A percentile compares a stretch with the other conserved stretches of the same genome.
Evolutionary conservation across 2,888 invertebrate species (phyloP).

Genomic region (Platerodrilus igneus): DNA sequence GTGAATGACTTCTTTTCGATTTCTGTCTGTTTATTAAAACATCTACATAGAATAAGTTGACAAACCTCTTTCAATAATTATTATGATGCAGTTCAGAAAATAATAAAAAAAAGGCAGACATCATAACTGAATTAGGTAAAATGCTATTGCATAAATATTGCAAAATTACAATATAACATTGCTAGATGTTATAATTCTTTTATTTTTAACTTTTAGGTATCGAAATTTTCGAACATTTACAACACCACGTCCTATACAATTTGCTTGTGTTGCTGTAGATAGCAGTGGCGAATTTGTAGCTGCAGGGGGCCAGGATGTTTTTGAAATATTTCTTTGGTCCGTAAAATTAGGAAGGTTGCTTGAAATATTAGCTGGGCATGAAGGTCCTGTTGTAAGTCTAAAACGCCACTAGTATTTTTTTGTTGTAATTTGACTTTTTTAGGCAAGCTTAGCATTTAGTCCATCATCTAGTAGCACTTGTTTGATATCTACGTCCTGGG

Average conservation of each 20-base stretch:
- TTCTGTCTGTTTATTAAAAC: too few species aligned
- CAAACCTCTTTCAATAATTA: too few species aligned
- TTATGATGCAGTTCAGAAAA: too few species aligned
- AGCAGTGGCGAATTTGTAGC: conserved; percentile 87
- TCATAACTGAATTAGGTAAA: too few species aligned
- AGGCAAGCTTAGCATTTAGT: conserved; percentile 68
- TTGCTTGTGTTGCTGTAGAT: conserved; percentile 86
- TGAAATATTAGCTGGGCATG: conserved; percentile 88
- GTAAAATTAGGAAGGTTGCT: conserved; percentile 86
- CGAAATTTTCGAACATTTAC: conserved; percentile 97
- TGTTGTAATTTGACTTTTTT: conserved; percentile 6
- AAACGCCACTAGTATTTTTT: not conserved
- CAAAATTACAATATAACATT: not conserved
- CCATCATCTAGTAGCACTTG: conserved; percentile 67
- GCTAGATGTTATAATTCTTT: not conserved
- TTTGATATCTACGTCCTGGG: conserved; percentile 90
- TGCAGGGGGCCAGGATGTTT: conserved; percentile 91
- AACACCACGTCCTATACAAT: conserved; percentile 86
- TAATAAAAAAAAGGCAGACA: too few species aligned
- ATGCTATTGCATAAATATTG: too few species aligned
- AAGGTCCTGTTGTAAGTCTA: conserved; percentile 76
- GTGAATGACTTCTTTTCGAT: too few species aligned
- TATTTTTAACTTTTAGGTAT: conserved; percentile 76
- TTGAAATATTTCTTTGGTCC: conserved; percentile 95
- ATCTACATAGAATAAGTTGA: too few species aligned